Evolutionary conservation across 1,140 invertebrate species (phyloP), one percentile per base, ranked within the genome.

Genomic region (Sinonovacula constricta): DNA sequence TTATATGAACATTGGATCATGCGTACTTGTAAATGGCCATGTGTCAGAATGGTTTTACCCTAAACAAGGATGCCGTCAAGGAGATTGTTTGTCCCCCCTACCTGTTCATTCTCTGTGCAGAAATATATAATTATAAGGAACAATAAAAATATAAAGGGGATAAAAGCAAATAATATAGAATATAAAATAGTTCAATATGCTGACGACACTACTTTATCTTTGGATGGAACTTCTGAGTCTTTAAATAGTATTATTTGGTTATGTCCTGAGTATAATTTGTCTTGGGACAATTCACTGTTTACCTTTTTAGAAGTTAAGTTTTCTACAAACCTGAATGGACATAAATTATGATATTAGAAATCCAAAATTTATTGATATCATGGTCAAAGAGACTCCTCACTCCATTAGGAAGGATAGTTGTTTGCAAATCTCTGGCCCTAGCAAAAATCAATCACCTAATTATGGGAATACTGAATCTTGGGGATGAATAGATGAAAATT

Each of bases 161-260:
- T 79, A 22, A 65, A 53, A 34, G 31, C 57, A 36, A 18, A 51
- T 24, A 34, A 51, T 36, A 30, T 26, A 26, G 68, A 79, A 26
- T 71, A 24, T 36, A 34, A 36, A 49, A 30, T 72, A 31, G 56
- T 62, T 33, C 68, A 67, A 72, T 80, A 30, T 60, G 60, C 77
- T 24, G 68, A 71, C 34, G 77, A 80, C 51, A 72, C 60, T 30
- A 26, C 31, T 4, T 33, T 66, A n/a, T 36, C 56, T 24, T 49
- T 80, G 51, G 62, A 80, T 62, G 68, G 77, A 15, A 30, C 60
- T 28, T 51, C 71, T 30, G 45, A 33, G 51, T 80, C 57, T 33
- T 56, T 79, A 60, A 28, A 28, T n/a, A 60, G 57, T 26, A 12
- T 31, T 24, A 12, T 31, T n/a, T 31, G 4, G 33, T 31, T 60